phyloP scores from a whole-genome alignment of 2,113 vertebrate genomes.

The Nansenia antarctica region DNA sequence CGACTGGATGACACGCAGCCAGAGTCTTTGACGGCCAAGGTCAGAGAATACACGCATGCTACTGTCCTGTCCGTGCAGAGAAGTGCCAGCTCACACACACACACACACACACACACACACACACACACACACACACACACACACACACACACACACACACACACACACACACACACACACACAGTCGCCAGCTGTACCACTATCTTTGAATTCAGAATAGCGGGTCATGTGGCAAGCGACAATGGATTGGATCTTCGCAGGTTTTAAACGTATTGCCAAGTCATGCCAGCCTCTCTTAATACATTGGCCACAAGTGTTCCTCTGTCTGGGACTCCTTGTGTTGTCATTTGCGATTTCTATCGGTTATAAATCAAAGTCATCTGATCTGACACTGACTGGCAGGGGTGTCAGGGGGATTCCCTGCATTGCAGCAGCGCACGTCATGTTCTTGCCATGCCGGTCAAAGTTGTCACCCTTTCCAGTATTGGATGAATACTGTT shows the following conservation, averaged over 20 bases:
- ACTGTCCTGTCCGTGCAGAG: not conserved
- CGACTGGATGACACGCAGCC: constrained; percentile 2
- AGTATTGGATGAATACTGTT: not conserved
- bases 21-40: constrained; percentile 30
- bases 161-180: no score
- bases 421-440: constrained; percentile 30
- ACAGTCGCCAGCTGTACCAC: no score
- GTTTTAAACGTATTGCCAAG: not conserved
- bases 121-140: no score
- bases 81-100: not conserved
- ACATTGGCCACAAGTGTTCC: not conserved
- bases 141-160: no score
- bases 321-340: not conserved
- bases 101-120: no score
- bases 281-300: not conserved
- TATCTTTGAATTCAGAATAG: not conserved
- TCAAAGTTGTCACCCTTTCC: constrained; percentile 47
- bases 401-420: constrained; percentile 15
- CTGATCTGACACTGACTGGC: not conserved
- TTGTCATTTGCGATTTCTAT: not conserved
- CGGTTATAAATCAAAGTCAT: not conserved
- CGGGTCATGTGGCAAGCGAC: not conserved
- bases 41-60: constrained; percentile 41
- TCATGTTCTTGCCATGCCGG: constrained; percentile 16
- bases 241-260: not conserved